Percentiles rank a stretch among this genome's conserved stretches.
Conservation (phyloP, 2,113 vertebrate species). For the Orycteropus afer region DNA sequence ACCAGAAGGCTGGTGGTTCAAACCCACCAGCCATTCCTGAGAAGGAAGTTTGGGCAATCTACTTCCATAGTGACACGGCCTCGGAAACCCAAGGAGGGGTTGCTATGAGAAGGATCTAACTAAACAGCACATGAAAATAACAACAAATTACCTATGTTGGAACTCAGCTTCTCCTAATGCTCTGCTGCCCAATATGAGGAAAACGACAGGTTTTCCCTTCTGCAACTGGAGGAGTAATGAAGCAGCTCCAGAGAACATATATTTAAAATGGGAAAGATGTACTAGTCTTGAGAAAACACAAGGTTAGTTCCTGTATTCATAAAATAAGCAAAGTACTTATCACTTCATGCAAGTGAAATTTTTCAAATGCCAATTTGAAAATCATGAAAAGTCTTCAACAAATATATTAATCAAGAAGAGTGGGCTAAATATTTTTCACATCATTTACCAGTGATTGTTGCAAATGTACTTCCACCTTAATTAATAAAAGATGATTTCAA, state of each 20-base stretch:
- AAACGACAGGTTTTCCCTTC: background rate
- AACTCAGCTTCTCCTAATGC: background rate
- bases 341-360: constrained; percentile 20
- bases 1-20: too few species aligned
- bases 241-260: background rate
- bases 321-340: background rate
- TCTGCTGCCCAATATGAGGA: background rate
- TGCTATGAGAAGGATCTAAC: too few species aligned
- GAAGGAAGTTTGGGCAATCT: too few species aligned
- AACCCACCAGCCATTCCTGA: too few species aligned
- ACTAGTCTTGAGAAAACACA: background rate
- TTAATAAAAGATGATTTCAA: constrained; percentile 78
- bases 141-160: background rate
- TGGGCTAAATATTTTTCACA: constrained; percentile 75
- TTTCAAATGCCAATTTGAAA: constrained; percentile 67
- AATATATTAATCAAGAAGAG: constrained; percentile 70
- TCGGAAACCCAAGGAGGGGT: too few species aligned
- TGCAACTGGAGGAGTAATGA: background rate
- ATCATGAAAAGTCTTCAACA: constrained; percentile 51
- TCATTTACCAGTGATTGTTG: constrained; percentile 73
- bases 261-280: background rate
- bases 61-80: too few species aligned
- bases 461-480: constrained; percentile 73
- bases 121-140: too few species aligned
- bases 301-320: constrained; percentile 21